Evolutionary conservation across 2,797 vertebrate genomes (phyloP).

Genomic region (Apogon talboti): DNA sequence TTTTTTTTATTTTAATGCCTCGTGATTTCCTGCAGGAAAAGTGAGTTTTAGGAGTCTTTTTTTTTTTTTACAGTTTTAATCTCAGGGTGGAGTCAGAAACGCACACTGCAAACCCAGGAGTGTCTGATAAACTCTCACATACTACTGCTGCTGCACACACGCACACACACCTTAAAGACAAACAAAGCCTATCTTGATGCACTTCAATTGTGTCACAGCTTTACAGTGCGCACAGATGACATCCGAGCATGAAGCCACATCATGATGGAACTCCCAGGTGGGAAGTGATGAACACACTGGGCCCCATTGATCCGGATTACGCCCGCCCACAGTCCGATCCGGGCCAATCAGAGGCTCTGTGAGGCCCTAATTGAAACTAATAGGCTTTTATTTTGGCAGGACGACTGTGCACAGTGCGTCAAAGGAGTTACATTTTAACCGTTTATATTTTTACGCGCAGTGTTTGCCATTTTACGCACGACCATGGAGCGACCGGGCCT

Average conservation of each 20-base stretch:
- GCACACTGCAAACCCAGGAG: slow-evolving; percentile 28
- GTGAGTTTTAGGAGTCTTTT: background rate
- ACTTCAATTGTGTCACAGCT: background rate
- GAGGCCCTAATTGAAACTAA: slow-evolving; percentile 4
- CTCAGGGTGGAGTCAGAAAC: slow-evolving; percentile 50
- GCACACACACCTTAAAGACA: slow-evolving; percentile 75
- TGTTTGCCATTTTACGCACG: background rate
- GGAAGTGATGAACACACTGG: slow-evolving; percentile 1
- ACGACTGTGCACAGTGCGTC: accelerated
- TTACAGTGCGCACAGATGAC: slow-evolving; percentile 6
- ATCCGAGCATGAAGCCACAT: background rate
- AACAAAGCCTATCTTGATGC: slow-evolving; percentile 58
- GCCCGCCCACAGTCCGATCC: slow-evolving; percentile 44
- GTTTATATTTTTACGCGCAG: background rate
- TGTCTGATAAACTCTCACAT: slow-evolving; percentile 55
- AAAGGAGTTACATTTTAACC: background rate
- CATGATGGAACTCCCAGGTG: background rate
- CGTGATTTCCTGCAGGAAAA: slow-evolving; percentile 3
- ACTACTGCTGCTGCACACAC: slow-evolving; percentile 65
- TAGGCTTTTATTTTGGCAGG: slow-evolving; percentile 10
- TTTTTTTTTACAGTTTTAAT: background rate
- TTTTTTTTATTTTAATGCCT: slow-evolving; percentile 58
- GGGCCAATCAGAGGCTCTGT: slow-evolving; percentile 51
- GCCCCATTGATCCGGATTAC: background rate
- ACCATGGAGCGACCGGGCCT: slow-evolving; percentile 66